Evolutionary conservation across 2,888 invertebrate genomes (phyloP).

Genomic region (Pseudococcus longispinus): DNA sequence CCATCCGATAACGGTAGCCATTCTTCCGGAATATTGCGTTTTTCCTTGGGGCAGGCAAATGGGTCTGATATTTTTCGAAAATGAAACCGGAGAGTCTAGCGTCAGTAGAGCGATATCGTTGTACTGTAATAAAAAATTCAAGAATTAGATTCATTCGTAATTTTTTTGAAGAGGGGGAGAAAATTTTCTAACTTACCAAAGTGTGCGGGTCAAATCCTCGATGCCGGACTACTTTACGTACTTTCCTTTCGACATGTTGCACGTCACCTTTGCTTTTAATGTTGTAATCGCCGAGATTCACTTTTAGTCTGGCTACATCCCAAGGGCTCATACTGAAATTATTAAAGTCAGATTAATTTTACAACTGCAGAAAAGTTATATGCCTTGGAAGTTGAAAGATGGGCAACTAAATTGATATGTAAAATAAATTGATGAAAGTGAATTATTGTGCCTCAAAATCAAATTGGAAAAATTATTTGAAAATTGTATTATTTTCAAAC

Average conservation of each 20-base stretch:
- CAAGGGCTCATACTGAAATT: conserved; percentile 80
- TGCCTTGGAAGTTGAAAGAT: no score
- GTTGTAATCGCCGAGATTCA: conserved; percentile 82
- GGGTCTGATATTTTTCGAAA: conserved; percentile 75
- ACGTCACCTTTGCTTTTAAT: conserved; percentile 79
- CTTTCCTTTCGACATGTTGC: conserved; percentile 77
- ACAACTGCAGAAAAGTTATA: no score
- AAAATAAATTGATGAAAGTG: no score
- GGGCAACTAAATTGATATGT: no score
- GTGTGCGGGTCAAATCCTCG: conserved; percentile 83
- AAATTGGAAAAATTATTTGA: no score
- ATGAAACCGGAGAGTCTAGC: conserved; percentile 77
- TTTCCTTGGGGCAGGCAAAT: conserved; percentile 74
- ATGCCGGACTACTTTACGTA: conserved; percentile 84
- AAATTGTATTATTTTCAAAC: no score
- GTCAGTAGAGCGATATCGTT: conserved; percentile 85
- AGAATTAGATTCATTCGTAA: not conserved
- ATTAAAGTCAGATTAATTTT: not conserved
- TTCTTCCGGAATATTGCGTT: conserved; percentile 72
- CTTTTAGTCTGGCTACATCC: conserved; percentile 84
- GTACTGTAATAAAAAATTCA: conserved; percentile 67
- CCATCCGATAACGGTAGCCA: conserved; percentile 87
- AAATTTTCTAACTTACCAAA: conserved; percentile 66
- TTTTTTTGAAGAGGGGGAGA: not conserved
- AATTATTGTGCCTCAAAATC: no score